Evolutionary conservation across 92 coral and sea anemone genomes (phyloP), one percentile per base, ranked within the genome.

Genomic region (Zoanthus sansibaricus): DNA sequence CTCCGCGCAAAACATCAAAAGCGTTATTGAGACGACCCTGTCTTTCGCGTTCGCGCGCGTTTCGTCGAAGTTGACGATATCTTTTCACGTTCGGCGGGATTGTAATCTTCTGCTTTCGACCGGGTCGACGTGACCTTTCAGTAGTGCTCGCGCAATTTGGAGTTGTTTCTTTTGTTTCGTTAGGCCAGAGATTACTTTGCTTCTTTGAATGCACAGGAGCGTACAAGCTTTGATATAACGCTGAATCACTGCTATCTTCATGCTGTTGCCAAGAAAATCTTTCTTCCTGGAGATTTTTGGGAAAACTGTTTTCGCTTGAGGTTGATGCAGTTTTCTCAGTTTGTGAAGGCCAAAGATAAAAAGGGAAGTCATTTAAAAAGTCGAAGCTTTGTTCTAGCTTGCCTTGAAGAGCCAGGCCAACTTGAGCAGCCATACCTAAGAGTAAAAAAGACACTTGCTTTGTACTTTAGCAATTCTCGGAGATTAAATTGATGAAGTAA

Each of bases 41-140:
- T 80, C 99, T 82, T 82, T 97, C 99, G 4, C 99, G 95, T 73
- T 97, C 99, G 18, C 99, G 91, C 49, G 99, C 99, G 64, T 97
- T 97, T 59, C 99, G 90, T 46, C 99, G 94, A 72, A 97, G 99
- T 69, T 97, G 99, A 37, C 99, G 93, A 56, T 93, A 94, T 37
- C 99, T 86, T 73, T 94, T 91, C 8, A 97, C 96, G 12, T 95
- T 91, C 31, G 98, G 93, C 46, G 99, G 95, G 18, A 97, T 95
- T 6, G 93, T 91, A 25, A 90, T 75, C 75, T 91, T 95, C 62
- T 91, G 92, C 20, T 98, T 86, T 67, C 93, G 82, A 14, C 92
- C 92, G 11, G 90, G 82, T 54, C 89, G 93, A 18, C 82, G 89
- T 48, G 83, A 70, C 25, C 77, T 89, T 87, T 94, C 94, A 13